Conservation (phyloP, 2,888 invertebrate species). For the Megaustenia siamemsis region DNA sequence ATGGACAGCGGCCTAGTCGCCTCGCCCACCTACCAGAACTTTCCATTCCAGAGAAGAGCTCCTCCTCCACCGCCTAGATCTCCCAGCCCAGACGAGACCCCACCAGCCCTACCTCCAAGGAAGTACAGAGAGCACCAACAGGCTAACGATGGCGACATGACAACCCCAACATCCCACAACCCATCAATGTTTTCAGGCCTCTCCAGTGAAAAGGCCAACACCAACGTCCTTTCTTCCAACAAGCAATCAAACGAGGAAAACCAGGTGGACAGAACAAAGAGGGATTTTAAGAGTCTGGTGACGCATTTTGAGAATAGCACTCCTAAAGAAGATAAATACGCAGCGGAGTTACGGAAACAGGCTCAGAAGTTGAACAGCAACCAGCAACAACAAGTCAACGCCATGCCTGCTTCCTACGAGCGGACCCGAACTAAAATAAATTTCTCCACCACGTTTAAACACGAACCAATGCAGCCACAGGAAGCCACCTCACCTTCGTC, state of each 20-base stretch:
- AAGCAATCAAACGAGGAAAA: slow-evolving; percentile 41
- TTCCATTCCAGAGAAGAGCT: slow-evolving; percentile 60
- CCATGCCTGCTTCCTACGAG: slow-evolving; percentile 56
- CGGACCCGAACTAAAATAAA: slow-evolving; percentile 56
- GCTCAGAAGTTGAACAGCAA: slow-evolving; percentile 77
- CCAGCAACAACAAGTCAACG: slow-evolving; percentile 41
- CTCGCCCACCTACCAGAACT: slow-evolving; percentile 67
- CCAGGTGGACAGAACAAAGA: slow-evolving; percentile 53
- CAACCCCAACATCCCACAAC: not conserved
- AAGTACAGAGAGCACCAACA: slow-evolving; percentile 60
- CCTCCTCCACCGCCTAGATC: slow-evolving; percentile 63
- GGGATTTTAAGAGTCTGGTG: slow-evolving; percentile 59
- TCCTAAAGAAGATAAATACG: slow-evolving; percentile 69
- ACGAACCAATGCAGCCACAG: slow-evolving; percentile 65
- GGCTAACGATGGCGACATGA: not conserved
- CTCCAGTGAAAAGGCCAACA: slow-evolving; percentile 39
- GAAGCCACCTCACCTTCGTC: slow-evolving; percentile 66
- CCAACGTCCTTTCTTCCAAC: not conserved
- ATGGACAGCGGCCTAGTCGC: slow-evolving; percentile 65
- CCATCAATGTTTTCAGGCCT: not conserved
- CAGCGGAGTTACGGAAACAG: slow-evolving; percentile 71
- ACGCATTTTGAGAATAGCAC: slow-evolving; percentile 64
- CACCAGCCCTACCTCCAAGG: slow-evolving; percentile 72
- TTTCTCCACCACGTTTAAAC: slow-evolving; percentile 68
- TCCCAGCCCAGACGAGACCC: slow-evolving; percentile 64